Conservation (phyloP, 1,140 invertebrate species). For the Nilaparvata lugens region DNA sequence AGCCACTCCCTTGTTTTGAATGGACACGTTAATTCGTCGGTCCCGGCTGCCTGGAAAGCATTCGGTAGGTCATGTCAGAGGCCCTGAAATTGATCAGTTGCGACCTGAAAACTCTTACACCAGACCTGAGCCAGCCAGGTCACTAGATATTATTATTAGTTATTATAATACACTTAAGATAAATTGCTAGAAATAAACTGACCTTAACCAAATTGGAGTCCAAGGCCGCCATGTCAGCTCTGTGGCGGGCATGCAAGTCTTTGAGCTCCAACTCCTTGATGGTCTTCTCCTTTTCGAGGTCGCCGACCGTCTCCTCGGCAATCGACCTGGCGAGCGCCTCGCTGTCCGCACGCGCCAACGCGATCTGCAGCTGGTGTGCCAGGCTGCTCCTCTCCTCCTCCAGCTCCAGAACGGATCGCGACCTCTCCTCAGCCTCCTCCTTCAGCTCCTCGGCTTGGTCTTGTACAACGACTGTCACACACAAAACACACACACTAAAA, state of each 20-base stretch:
- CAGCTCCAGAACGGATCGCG: conserved; percentile 61
- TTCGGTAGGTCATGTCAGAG: no score
- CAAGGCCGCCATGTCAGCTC: conserved; percentile 69
- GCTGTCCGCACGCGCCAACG: conserved; percentile 78
- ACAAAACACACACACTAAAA: no score
- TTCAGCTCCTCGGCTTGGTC: conserved; percentile 80
- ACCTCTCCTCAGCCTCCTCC: conserved; percentile 74
- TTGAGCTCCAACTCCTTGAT: conserved; percentile 92
- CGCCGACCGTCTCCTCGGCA: conserved; percentile 80
- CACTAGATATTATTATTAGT: no score
- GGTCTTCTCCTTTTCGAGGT: conserved; percentile 94
- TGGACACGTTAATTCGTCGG: no score
- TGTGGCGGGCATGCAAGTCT: conserved; percentile 75
- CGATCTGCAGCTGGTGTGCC: conserved; percentile 78
- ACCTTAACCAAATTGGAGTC: conserved; percentile 57
- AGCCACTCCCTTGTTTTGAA: no score
- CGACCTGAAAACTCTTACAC: no score
- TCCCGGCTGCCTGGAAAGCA: no score
- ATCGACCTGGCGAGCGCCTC: conserved; percentile 66
- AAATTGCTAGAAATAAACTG: no score
- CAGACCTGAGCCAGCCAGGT: no score
- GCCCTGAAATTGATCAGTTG: no score
- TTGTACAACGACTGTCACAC: conserved; percentile 90
- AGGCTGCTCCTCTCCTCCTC: conserved; percentile 77
- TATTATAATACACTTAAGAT: no score